Conservation (phyloP, 1,140 invertebrate species). For the Nixonia krombeini region DNA sequence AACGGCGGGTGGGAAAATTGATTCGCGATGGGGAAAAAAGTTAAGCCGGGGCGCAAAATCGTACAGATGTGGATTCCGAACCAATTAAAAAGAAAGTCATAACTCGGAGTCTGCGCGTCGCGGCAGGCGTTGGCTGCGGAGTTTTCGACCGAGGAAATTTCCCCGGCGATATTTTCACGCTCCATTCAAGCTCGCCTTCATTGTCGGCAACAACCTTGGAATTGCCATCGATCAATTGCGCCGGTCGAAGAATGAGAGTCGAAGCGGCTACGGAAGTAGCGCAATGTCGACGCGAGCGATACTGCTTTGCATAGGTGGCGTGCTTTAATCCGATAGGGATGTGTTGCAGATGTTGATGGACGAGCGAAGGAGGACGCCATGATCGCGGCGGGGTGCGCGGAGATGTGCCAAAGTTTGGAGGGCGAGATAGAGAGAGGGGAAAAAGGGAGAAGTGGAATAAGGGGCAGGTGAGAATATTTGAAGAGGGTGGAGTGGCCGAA, state of each 20-base stretch:
- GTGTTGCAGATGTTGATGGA: neutral
- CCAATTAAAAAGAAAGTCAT: neutral
- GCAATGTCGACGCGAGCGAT: neutral
- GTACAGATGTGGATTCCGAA: neutral
- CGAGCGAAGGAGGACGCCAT: neutral
- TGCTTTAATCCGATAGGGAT: neutral
- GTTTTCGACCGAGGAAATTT: neutral
- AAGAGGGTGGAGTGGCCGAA: neutral
- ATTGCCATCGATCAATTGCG: conserved; percentile 1
- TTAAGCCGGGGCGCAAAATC: conserved; percentile 11
- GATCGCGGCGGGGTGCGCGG: neutral
- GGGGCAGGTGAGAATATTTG: neutral
- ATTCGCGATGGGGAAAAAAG: conserved; percentile 29
- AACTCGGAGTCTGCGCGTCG: too few relatives aligned
- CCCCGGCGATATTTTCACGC: neutral
- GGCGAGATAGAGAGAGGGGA: neutral
- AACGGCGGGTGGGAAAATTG: conserved; percentile 23
- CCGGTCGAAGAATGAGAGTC: neutral
- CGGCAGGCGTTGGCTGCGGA: neutral
- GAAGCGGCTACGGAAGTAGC: too few relatives aligned
- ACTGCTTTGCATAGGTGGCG: neutral
- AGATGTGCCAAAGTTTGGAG: neutral
- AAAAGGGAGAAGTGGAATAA: neutral
- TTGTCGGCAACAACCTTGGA: neutral
- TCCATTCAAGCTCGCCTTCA: neutral